phyloP scores from a whole-genome alignment of 2,888 invertebrate genomes.

The Autographa gamma region DNA sequence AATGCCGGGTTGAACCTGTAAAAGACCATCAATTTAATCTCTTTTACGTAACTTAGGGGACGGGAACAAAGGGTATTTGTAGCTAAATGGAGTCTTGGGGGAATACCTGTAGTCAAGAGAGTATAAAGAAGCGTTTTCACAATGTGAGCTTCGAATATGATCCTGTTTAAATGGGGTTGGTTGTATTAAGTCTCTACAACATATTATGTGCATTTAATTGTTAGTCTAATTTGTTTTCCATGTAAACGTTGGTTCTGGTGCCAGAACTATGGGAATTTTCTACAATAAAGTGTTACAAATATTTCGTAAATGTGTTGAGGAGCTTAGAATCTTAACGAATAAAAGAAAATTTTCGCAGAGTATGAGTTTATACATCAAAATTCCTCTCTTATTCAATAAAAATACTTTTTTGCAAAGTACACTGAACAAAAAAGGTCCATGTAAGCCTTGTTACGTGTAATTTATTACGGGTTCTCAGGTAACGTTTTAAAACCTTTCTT shows the following conservation, averaged over 20 bases:
- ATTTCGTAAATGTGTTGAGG: too few relatives aligned
- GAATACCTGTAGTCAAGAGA: not conserved
- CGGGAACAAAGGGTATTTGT: not conserved
- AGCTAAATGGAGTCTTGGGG: not conserved
- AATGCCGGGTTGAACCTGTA: constrained; percentile 97
- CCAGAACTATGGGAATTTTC: too few relatives aligned
- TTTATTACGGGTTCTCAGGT: not conserved
- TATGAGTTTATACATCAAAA: not conserved
- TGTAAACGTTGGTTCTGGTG: too few relatives aligned
- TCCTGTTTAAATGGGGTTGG: too few relatives aligned
- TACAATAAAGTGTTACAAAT: too few relatives aligned
- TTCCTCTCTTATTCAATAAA: too few relatives aligned
- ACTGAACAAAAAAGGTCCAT: not conserved
- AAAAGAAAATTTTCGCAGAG: not conserved
- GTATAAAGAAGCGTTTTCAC: too few relatives aligned
- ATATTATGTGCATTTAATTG: too few relatives aligned
- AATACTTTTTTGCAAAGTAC: not conserved
- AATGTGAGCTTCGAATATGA: too few relatives aligned
- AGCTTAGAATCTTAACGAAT: not conserved
- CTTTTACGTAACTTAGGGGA: not conserved
- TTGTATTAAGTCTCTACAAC: too few relatives aligned
- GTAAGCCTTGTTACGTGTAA: not conserved
- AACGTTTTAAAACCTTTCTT: not conserved
- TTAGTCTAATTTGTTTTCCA: too few relatives aligned
- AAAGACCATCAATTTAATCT: constrained; percentile 59